These are phyloP conservation scores for Megatriorchis doriae DNA, from an alignment of 2,113 vertebrate species.

Conservation along the genomic window DNA sequence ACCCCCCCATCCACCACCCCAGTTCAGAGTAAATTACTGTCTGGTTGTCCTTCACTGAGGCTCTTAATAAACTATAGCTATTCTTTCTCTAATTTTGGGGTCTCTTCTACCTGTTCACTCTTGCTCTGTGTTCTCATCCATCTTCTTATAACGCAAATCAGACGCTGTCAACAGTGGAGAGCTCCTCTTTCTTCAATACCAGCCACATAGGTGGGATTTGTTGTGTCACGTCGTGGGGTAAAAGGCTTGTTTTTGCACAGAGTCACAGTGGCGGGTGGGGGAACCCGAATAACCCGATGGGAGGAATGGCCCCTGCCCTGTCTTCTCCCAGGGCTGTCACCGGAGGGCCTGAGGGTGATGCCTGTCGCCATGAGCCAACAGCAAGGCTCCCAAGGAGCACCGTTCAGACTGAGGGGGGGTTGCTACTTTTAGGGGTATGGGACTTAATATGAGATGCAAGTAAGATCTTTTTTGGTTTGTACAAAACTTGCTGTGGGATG, in stretches of 20 bases:
- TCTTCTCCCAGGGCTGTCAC: not conserved
- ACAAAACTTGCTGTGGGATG: not conserved
- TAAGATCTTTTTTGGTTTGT: too few species aligned
- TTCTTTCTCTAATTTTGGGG: not conserved
- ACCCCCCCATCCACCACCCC: too few species aligned
- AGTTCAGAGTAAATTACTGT: not conserved
- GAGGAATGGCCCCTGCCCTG: not conserved
- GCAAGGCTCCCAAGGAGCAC: not conserved
- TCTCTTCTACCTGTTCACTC: not conserved
- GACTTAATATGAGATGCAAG: not conserved
- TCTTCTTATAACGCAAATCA: not conserved
- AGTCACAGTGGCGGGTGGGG: too few species aligned
- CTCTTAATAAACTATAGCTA: not conserved
- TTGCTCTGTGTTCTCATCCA: not conserved
- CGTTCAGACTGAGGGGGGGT: rapidly evolving
- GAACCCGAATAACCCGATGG: rapidly evolving
- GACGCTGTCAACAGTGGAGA: rapidly evolving
- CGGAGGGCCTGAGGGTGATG: not conserved
- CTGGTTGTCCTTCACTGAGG: not conserved
- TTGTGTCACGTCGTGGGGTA: not conserved
- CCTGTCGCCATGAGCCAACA: rapidly evolving
- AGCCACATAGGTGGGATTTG: not conserved
- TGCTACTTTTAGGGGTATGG: not conserved
- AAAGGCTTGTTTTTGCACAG: not conserved
- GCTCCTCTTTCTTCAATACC: not conserved